These are phyloP conservation scores for Pasiphila rectangulata DNA, from an alignment of 2,888 invertebrate species.

Conservation along the genomic window DNA sequence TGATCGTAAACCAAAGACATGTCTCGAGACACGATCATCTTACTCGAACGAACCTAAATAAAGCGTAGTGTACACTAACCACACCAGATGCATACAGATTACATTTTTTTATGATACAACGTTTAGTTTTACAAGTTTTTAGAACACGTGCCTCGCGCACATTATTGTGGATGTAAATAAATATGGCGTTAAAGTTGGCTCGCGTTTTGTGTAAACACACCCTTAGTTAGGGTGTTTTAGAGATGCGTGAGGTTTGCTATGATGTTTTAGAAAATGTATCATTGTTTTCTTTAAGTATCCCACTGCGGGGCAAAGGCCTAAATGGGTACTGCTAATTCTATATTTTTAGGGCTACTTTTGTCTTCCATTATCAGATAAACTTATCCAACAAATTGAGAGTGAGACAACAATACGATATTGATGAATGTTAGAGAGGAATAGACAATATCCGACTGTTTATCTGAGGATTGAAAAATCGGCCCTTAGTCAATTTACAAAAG, in stretches of 20 bases:
- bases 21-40: constrained; percentile 12
- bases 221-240: constrained; percentile 50
- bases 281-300: too few relatives aligned
- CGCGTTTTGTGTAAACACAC: constrained; percentile 62
- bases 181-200: constrained; percentile 59
- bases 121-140: too few relatives aligned
- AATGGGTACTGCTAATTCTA: too few relatives aligned
- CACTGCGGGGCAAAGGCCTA: too few relatives aligned
- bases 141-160: constrained; percentile 64
- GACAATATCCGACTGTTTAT: too few relatives aligned
- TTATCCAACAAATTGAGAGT: not conserved
- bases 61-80: constrained; percentile 47
- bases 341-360: too few relatives aligned
- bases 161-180: constrained; percentile 71
- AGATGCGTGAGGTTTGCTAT: too few relatives aligned
- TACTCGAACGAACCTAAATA: constrained; percentile 28
- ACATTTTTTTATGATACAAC: constrained; percentile 65
- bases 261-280: not conserved
- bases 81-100: constrained; percentile 67
- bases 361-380: not conserved
- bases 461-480: too few relatives aligned
- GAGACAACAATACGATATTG: too few relatives aligned
- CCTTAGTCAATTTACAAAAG: too few relatives aligned
- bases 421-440: too few relatives aligned
- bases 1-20: constrained; percentile 16